These are phyloP conservation scores for Sebastes diaconus DNA, from an alignment of 2,797 vertebrate genomes.

Conservation along the genomic window DNA sequence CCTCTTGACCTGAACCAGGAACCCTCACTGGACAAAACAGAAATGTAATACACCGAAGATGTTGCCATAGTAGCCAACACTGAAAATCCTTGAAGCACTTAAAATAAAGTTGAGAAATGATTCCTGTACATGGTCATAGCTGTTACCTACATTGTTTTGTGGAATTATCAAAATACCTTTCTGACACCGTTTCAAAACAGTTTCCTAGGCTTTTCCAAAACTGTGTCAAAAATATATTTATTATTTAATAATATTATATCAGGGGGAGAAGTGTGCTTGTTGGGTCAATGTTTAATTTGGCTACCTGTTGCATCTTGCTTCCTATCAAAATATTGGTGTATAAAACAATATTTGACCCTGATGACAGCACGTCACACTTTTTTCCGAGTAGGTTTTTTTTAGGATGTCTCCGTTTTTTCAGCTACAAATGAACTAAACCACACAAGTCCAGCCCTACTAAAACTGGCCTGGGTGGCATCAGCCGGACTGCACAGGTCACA, in stretches of 20 bases:
- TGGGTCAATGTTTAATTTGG: constrained; percentile 38
- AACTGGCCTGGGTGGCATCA: background rate
- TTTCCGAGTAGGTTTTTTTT: background rate
- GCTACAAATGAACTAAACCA: background rate
- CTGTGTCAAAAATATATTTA: constrained; percentile 12
- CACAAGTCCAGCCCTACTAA: background rate
- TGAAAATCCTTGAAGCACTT: background rate
- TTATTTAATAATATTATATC: background rate
- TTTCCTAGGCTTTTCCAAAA: constrained; percentile 6
- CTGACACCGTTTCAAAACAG: constrained; percentile 7
- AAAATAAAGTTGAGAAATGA: background rate
- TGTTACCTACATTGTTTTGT: background rate
- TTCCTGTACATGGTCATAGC: constrained; percentile 8
- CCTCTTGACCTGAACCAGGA: constrained; percentile 15
- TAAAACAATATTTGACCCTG: background rate
- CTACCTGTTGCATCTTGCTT: background rate
- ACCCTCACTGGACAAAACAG: constrained; percentile 1
- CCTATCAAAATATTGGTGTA: constrained; percentile 21
- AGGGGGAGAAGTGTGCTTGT: background rate
- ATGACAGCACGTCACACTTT: constrained; percentile 18
- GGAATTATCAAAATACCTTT: constrained; percentile 5
- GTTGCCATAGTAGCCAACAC: background rate
- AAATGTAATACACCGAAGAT: background rate
- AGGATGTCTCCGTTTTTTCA: background rate
- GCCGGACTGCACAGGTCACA: background rate